A percentile compares a stretch with the other conserved stretches of the same genome.
These are phyloP conservation scores for Drosophila arizonae DNA, from an alignment of 1,140 invertebrate genomes.

Conservation along the genomic window DNA sequence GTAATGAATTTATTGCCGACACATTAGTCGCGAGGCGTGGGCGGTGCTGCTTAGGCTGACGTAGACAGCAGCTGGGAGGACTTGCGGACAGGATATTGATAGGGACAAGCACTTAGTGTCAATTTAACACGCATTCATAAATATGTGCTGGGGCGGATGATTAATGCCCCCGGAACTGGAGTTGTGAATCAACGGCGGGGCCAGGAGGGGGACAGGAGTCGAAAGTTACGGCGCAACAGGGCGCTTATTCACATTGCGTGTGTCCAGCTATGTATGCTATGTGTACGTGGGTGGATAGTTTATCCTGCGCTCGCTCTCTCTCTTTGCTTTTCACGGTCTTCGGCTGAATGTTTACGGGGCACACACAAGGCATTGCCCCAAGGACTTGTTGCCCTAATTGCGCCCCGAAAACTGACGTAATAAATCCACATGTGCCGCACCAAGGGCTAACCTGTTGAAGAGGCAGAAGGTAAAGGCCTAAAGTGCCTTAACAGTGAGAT, in stretches of 20 bases:
- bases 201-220: neutral
- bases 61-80: conserved; percentile 5
- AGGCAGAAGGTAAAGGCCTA: neutral
- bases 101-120: conserved; percentile 60
- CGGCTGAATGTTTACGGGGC: conserved; percentile 12
- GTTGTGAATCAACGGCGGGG: neutral
- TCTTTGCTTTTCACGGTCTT: neutral
- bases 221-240: neutral
- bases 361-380: conserved; percentile 7
- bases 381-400: conserved; percentile 42
- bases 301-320: neutral
- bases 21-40: conserved; percentile 47
- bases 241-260: conserved; percentile 29
- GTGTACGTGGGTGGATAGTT: neutral
- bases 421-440: conserved; percentile 11
- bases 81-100: conserved; percentile 53
- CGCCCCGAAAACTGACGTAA: conserved; percentile 13
- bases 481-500: neutral
- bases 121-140: conserved; percentile 67
- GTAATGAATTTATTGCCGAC: conserved; percentile 63
- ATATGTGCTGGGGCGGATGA: conserved; percentile 48
- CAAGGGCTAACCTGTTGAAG: conserved; percentile 33
- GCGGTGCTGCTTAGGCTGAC: conserved; percentile 20
- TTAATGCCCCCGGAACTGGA: conserved; percentile 55
- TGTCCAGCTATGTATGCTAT: neutral